Evolutionary conservation across 2,113 vertebrate genomes (phyloP).

Genomic region (Poeciliopsis occidentalis): DNA sequence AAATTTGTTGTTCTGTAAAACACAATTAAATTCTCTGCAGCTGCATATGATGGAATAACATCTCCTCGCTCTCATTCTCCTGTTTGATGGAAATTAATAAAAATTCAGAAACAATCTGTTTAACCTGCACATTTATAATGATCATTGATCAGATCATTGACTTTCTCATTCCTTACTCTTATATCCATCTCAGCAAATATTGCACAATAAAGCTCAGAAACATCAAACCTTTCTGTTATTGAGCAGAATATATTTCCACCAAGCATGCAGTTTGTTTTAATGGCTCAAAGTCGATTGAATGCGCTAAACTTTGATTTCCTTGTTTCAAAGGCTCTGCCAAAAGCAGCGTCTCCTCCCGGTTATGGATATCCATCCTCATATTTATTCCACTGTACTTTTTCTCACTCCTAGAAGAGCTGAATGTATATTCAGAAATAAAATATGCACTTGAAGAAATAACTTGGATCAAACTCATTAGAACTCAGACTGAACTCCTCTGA

Average conservation of each 20-base stretch:
- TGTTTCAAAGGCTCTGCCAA: background rate
- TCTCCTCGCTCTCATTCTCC: background rate
- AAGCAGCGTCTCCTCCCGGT: background rate
- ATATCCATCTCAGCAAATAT: slow-evolving; percentile 10
- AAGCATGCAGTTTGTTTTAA: slow-evolving; percentile 7
- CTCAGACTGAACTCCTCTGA: background rate
- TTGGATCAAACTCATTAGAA: background rate
- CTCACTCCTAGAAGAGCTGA: background rate
- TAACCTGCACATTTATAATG: slow-evolving; percentile 18
- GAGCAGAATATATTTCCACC: background rate
- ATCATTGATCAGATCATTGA: slow-evolving; percentile 32
- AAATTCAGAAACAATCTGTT: slow-evolving; percentile 16
- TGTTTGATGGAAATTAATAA: slow-evolving; percentile 13
- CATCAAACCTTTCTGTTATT: background rate
- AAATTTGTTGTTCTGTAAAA: background rate
- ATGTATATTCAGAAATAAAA: slow-evolving; percentile 10
- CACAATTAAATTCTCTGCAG: background rate
- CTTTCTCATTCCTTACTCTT: slow-evolving; percentile 16
- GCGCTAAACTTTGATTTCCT: slow-evolving; percentile 1
- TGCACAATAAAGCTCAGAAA: slow-evolving; percentile 20
- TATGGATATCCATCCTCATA: slow-evolving; percentile 4
- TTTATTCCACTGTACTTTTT: slow-evolving; percentile 1
- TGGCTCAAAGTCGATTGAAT: slow-evolving; percentile 19
- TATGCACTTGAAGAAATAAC: background rate
- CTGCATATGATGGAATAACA: background rate